These are phyloP conservation scores for Sylvietta virens DNA, from an alignment of 2,113 vertebrate species.

Conservation along the genomic window DNA sequence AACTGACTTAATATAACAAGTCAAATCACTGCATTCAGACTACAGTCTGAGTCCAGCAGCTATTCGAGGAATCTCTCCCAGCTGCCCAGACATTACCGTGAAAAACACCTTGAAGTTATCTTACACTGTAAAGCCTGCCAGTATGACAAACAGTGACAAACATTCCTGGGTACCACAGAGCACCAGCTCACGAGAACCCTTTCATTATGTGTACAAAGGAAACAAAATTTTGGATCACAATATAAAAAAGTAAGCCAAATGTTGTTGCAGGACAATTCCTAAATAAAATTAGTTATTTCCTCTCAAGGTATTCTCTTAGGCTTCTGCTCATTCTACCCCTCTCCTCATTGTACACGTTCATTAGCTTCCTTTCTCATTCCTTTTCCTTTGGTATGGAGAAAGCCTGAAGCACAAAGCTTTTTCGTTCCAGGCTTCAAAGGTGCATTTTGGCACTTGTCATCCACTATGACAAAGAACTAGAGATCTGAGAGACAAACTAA, in stretches of 20 bases:
- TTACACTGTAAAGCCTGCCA: neutral
- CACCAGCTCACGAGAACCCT: neutral
- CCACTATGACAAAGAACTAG: neutral
- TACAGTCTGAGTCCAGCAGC: neutral
- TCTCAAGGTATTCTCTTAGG: neutral
- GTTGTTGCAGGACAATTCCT: neutral
- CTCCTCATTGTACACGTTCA: neutral
- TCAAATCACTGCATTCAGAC: neutral
- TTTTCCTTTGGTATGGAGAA: neutral
- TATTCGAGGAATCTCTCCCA: neutral
- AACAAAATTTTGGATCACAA: neutral
- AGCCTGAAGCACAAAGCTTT: neutral
- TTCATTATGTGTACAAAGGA: neutral
- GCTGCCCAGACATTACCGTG: neutral
- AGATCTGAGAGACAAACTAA: neutral
- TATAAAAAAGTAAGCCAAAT: neutral
- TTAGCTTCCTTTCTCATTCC: neutral
- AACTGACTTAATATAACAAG: neutral
- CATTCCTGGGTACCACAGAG: neutral
- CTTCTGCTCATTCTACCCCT: neutral
- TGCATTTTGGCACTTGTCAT: neutral
- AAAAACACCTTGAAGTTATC: neutral
- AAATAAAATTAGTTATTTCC: neutral
- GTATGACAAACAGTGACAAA: neutral
- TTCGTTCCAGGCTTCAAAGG: neutral